A percentile compares a stretch with the other conserved stretches of the same genome.
Conservation (phyloP, 2,888 invertebrate genomes). For the Diogma glabrata region DNA sequence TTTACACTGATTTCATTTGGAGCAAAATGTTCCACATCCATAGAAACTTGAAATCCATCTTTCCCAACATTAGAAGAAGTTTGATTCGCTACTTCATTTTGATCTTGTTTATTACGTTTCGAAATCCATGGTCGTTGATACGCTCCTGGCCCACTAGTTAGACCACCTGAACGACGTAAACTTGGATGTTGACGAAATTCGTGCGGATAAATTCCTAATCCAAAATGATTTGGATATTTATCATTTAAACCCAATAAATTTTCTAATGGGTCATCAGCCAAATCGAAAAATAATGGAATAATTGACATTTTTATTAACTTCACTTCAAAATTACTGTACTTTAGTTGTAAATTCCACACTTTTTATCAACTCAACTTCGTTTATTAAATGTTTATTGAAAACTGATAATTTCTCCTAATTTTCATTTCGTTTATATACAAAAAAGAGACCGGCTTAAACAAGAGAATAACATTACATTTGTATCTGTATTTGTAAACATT, state of each 20-base stretch:
- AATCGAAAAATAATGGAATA: neutral
- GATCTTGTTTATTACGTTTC: neutral
- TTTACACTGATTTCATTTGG: conserved; percentile 61
- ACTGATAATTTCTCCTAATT: neutral
- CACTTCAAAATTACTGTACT: neutral
- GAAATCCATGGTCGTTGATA: neutral
- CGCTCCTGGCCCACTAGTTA: neutral
- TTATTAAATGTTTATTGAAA: neutral
- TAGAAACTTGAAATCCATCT: conserved; percentile 56
- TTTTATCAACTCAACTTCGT: neutral
- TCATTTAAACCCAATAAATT: too few relatives aligned
- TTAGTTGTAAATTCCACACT: neutral
- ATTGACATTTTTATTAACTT: conserved; percentile 1
- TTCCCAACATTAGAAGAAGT: conserved; percentile 39
- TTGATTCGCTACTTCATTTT: neutral
- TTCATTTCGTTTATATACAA: neutral
- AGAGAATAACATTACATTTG: too few relatives aligned
- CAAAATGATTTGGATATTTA: too few relatives aligned
- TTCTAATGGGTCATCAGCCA: neutral
- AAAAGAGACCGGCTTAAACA: too few relatives aligned
- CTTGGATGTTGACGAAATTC: neutral
- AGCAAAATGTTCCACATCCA: conserved; percentile 58
- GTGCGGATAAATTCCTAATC: neutral
- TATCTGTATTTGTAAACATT: too few relatives aligned
- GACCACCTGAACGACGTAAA: neutral